A percentile compares a stretch with the other conserved stretches of the same genome.
Evolutionary conservation across 2,888 invertebrate species (phyloP).

Genomic region (Caenorhabditis sp.): DNA sequence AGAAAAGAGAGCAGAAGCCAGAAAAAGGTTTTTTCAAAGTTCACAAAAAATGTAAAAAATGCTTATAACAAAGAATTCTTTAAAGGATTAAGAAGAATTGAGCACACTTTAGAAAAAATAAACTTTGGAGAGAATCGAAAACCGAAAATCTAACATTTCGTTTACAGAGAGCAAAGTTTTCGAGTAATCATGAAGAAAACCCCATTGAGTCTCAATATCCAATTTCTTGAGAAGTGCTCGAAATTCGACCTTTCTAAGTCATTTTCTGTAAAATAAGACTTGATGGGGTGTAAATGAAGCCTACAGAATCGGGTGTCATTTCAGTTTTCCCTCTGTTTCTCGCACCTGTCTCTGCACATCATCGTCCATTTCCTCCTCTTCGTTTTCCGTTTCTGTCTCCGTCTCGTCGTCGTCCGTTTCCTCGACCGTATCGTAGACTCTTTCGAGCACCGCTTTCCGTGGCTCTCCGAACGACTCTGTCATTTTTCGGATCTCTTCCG

Average conservation of each 20-base stretch:
- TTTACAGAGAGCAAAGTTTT: too few relatives aligned
- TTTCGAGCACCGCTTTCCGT: constrained; percentile 46
- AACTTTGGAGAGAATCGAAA: too few relatives aligned
- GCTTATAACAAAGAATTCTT: too few relatives aligned
- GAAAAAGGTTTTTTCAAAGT: too few relatives aligned
- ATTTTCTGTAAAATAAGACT: too few relatives aligned
- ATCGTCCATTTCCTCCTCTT: constrained; percentile 47
- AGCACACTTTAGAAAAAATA: too few relatives aligned
- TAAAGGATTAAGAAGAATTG: too few relatives aligned
- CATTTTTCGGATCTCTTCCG: constrained; percentile 48
- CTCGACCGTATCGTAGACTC: constrained; percentile 12
- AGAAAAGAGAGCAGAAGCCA: constrained; percentile 1
- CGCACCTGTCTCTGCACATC: constrained; percentile 33
- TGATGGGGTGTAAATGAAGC: not conserved
- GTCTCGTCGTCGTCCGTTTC: constrained; percentile 36
- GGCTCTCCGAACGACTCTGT: constrained; percentile 52
- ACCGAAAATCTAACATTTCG: too few relatives aligned
- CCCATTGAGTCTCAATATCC: not conserved
- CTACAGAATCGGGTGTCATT: too few relatives aligned
- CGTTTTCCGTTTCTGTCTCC: constrained; percentile 40
- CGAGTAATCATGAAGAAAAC: too few relatives aligned
- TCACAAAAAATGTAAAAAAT: too few relatives aligned
- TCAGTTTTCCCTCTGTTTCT: not conserved
- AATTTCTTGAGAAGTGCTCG: constrained; percentile 3
- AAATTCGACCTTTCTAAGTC: not conserved